Evolutionary conservation across 2,797 vertebrate species (phyloP).

Genomic region (Phylloscopus collybita): DNA sequence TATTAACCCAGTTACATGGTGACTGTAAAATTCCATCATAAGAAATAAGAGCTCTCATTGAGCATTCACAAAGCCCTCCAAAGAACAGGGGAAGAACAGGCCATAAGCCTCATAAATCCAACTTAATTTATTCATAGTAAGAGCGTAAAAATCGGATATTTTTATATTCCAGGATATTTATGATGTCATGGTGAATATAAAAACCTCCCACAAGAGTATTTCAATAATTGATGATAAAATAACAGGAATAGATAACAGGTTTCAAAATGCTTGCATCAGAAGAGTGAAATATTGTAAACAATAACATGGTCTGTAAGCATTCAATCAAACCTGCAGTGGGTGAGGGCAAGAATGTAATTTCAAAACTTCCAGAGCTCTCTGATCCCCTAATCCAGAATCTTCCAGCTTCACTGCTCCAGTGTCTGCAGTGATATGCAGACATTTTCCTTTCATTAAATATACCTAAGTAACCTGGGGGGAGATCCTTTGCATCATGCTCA

Average conservation of each 20-base stretch:
- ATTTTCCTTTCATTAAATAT: neutral
- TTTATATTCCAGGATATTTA: slow-evolving; percentile 43
- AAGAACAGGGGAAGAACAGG: slow-evolving; percentile 39
- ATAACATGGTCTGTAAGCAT: neutral
- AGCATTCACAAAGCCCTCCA: slow-evolving; percentile 23
- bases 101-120: slow-evolving; percentile 36
- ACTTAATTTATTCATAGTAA: slow-evolving; percentile 62
- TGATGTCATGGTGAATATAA: neutral
- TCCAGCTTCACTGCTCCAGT: neutral
- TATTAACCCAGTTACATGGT: slow-evolving; percentile 30
- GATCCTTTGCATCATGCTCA: neutral
- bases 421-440: neutral
- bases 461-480: neutral
- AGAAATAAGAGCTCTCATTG: slow-evolving; percentile 52
- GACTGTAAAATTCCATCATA: slow-evolving; percentile 36
- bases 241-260: slow-evolving; percentile 18
- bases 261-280: neutral
- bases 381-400: neutral
- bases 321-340: neutral
- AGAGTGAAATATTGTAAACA: slow-evolving; percentile 6
- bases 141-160: slow-evolving; percentile 17
- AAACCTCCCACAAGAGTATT: neutral
- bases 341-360: neutral
- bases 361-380: neutral
- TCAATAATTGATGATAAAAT: slow-evolving; percentile 44